Evolutionary conservation across 2,797 vertebrate species (phyloP).

Genomic region (Phalanger gymnotis): DNA sequence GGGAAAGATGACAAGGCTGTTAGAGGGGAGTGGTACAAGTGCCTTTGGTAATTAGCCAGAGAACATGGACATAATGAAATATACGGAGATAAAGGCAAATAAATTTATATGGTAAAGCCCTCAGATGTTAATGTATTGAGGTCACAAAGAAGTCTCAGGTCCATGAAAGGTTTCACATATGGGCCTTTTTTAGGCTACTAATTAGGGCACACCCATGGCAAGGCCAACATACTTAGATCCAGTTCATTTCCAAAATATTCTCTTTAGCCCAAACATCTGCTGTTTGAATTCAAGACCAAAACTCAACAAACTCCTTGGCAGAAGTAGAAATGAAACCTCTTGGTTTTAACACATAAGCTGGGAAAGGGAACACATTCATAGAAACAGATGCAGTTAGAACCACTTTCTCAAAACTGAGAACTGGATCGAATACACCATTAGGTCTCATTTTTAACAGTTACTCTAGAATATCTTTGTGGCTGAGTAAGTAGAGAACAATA

Average conservation of each 20-base stretch:
- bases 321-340: slow-evolving; percentile 14
- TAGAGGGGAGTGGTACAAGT: slow-evolving; percentile 42
- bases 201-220: slow-evolving; percentile 84
- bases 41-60: slow-evolving; percentile 67
- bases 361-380: background rate
- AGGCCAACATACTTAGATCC: slow-evolving; percentile 82
- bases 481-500: slow-evolving; percentile 15
- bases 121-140: slow-evolving; percentile 60
- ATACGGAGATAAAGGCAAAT: slow-evolving; percentile 49
- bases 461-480: slow-evolving; percentile 12
- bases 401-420: slow-evolving; percentile 13
- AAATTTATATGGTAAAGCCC: slow-evolving; percentile 42
- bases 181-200: slow-evolving; percentile 83
- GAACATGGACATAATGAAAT: slow-evolving; percentile 21
- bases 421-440: background rate
- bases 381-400: background rate
- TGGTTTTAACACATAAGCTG: background rate
- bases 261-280: slow-evolving; percentile 81
- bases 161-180: slow-evolving; percentile 80
- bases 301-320: background rate
- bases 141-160: slow-evolving; percentile 67
- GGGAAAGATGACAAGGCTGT: slow-evolving; percentile 53
- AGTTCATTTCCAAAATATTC: slow-evolving; percentile 82
- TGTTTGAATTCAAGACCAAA: slow-evolving; percentile 65
- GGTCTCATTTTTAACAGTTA: slow-evolving; percentile 27